Evolutionary conservation across 2,797 vertebrate genomes (phyloP), one percentile per base, ranked within the genome.

Genomic region (Spinus pinus): DNA sequence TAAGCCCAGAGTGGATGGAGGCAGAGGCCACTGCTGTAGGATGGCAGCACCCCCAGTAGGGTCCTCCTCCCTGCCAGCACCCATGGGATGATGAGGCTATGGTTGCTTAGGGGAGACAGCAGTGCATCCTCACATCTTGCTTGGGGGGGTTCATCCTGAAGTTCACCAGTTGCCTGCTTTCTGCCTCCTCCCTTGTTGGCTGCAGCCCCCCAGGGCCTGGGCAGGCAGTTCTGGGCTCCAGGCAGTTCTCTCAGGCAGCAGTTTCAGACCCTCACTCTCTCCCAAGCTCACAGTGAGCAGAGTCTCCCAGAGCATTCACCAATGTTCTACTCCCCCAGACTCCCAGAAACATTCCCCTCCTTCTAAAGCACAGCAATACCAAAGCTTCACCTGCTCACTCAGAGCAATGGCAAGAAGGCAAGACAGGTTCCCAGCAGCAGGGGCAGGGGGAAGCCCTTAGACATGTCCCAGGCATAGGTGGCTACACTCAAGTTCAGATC

Each of bases 31-130:
- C 44, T 10, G 8, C 23, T 27, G 21, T 10, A 20, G 28, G 66
- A 71, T 2, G 2, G 64, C 47, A 65, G 37, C 27, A 25, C 3
- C 30, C 7, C 0, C 19, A 21, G 21, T 15, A 35, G 30, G 25
- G 19, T 46, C 12, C 49, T 67, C 17, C 53, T 71, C 23, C 33
- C 31, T 39, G 20, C 25, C 61, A 60, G 41, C 46, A 75, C 18
- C 31, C 46, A 14, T 0, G 0, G 10, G 3, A 21, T 28, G 6
- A 51, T 3, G 1, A 81, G 14, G 17, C 33, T 18, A 6, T 1
- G 4, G 41, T 9, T 51, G 20, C 24, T 46, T 2, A 3, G 19
- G 18, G 31, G 20, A 57, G 18, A 61, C 5, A 12, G 42, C 3
- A 6, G 19, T 3, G 21, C 81, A 62, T 31, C 37, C 46, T 47